These are phyloP conservation scores for Anticlea derivata DNA, from an alignment of 2,888 invertebrate genomes.

Conservation along the genomic window DNA sequence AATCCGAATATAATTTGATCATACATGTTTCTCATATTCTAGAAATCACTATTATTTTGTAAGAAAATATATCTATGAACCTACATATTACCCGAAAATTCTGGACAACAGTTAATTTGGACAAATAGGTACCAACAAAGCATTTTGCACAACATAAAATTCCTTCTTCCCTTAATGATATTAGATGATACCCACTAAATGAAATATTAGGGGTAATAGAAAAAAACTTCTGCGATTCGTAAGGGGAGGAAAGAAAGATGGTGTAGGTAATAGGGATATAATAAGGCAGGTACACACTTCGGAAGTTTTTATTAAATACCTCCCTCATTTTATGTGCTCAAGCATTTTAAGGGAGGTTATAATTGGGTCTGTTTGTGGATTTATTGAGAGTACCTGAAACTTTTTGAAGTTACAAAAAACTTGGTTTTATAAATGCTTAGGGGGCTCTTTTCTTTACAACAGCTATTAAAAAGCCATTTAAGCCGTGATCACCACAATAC, in stretches of 20 bases:
- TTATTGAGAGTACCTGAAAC: slow-evolving; percentile 25
- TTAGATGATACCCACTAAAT: slow-evolving; percentile 43
- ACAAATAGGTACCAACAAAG: slow-evolving; percentile 21
- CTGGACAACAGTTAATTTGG: background rate
- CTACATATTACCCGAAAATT: too few species aligned
- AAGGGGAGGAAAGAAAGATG: slow-evolving; percentile 29
- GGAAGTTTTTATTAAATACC: slow-evolving; percentile 39
- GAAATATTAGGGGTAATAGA: slow-evolving; percentile 44
- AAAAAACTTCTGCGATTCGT: slow-evolving; percentile 42
- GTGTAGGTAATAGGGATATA: slow-evolving; percentile 34
- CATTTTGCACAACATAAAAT: slow-evolving; percentile 36
- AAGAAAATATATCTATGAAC: too few species aligned
- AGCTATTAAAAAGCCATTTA: slow-evolving; percentile 5
- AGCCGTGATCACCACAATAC: background rate
- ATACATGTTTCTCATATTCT: too few species aligned
- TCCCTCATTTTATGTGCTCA: slow-evolving; percentile 34
- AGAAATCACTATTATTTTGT: too few species aligned
- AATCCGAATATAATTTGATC: too few species aligned
- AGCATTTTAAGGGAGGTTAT: slow-evolving; percentile 27
- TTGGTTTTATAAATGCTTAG: background rate
- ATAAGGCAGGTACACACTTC: slow-evolving; percentile 38
- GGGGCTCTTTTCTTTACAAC: background rate
- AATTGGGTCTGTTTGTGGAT: slow-evolving; percentile 34
- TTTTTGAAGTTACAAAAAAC: slow-evolving; percentile 2
- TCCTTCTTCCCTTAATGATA: slow-evolving; percentile 38